phyloP scores from a whole-genome alignment of 2,888 invertebrate genomes.

The Amphimallon solstitiale region DNA sequence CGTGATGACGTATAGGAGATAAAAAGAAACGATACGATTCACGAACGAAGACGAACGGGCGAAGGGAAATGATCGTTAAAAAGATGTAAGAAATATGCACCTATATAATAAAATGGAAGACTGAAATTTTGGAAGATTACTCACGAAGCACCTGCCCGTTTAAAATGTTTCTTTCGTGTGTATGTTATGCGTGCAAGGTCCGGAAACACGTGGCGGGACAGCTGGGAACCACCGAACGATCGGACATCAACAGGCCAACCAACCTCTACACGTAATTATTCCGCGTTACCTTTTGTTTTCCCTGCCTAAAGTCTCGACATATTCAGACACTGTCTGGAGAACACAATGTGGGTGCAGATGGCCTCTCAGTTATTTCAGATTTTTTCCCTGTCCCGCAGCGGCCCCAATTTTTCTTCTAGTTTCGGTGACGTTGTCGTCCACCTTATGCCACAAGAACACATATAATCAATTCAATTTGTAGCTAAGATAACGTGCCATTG shows the following conservation, averaged over 20 bases:
- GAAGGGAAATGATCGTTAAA: neutral
- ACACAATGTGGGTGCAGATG: slow-evolving; percentile 42
- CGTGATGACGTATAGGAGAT: neutral
- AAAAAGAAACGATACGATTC: neutral
- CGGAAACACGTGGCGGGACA: slow-evolving; percentile 54
- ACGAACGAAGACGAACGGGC: neutral
- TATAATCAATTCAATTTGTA: slow-evolving; percentile 1
- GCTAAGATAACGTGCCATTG: neutral
- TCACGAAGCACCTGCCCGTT: slow-evolving; percentile 48
- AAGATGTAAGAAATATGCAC: neutral
- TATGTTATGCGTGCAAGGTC: slow-evolving; percentile 40
- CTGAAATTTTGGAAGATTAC: slow-evolving; percentile 39
- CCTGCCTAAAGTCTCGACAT: slow-evolving; percentile 41
- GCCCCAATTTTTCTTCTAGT: slow-evolving; percentile 5
- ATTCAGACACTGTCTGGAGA: slow-evolving; percentile 40
- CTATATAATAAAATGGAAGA: slow-evolving; percentile 2
- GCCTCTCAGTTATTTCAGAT: slow-evolving; percentile 7
- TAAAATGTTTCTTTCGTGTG: slow-evolving; percentile 38
- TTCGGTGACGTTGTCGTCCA: slow-evolving; percentile 4
- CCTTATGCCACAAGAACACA: slow-evolving; percentile 19
- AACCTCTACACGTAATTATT: slow-evolving; percentile 33
- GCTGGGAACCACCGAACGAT: slow-evolving; percentile 47
- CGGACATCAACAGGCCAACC: slow-evolving; percentile 5
- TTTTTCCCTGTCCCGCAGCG: slow-evolving; percentile 1
- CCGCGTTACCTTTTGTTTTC: slow-evolving; percentile 33